These are phyloP conservation scores for Serilophus lunatus DNA, from an alignment of 2,113 vertebrate species.

Conservation along the genomic window DNA sequence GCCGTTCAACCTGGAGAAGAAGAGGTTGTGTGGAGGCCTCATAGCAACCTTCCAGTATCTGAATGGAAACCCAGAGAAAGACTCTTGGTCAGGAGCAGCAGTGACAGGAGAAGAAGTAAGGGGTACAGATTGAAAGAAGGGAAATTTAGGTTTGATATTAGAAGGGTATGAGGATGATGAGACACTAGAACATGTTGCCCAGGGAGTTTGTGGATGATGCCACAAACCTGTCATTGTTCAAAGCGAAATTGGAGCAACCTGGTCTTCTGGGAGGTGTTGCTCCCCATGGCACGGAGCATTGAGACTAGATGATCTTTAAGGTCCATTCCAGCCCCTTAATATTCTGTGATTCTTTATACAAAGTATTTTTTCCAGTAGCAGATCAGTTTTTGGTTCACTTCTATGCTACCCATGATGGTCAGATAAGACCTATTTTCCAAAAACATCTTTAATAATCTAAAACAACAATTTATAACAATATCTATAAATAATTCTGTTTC, in stretches of 20 bases:
- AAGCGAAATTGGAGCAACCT: too few relatives aligned
- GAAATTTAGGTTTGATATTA: not conserved
- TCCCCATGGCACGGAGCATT: not conserved
- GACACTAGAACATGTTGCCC: not conserved
- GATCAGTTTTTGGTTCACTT: not conserved
- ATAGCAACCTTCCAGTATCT: not conserved
- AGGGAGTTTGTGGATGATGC: not conserved
- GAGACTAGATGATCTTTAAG: not conserved
- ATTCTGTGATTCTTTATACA: not conserved
- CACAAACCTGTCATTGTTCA: not conserved
- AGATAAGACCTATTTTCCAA: not conserved
- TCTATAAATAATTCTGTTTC: not conserved
- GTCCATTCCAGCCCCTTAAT: not conserved
- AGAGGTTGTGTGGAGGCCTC: not conserved
- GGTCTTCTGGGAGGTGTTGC: not conserved
- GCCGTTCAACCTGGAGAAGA: not conserved
- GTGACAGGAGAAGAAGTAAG: not conserved
- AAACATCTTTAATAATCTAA: not conserved
- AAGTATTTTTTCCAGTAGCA: not conserved
- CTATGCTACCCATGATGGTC: not conserved
- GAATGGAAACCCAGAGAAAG: not conserved
- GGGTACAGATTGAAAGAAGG: not conserved
- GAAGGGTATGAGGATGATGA: not conserved
- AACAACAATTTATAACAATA: too few relatives aligned
- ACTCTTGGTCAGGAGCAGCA: not conserved